A percentile compares a stretch with the other conserved stretches of the same genome.
These are phyloP conservation scores for Morpho deidamia DNA, from an alignment of 2,888 invertebrate genomes.

Conservation along the genomic window DNA sequence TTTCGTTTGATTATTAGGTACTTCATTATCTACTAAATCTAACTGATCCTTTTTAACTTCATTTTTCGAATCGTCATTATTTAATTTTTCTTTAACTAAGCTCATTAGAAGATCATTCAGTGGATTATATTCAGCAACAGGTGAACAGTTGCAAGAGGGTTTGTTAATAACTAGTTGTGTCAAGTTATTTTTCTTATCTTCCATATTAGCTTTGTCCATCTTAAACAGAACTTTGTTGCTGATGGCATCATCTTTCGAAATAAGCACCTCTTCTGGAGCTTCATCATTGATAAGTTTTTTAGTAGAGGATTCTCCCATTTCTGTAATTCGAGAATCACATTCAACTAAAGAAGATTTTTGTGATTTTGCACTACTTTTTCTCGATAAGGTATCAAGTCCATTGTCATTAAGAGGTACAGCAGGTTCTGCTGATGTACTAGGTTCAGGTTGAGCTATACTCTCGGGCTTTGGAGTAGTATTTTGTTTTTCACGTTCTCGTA, in stretches of 20 bases:
- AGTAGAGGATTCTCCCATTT: slow-evolving; percentile 54
- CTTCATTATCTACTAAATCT: slow-evolving; percentile 72
- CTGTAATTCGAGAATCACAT: slow-evolving; percentile 40
- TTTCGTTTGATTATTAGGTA: slow-evolving; percentile 85
- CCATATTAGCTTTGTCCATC: slow-evolving; percentile 52
- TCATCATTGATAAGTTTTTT: slow-evolving; percentile 65
- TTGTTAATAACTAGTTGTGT: slow-evolving; percentile 63
- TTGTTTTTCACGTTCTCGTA: slow-evolving; percentile 87
- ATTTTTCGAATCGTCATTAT: slow-evolving; percentile 82
- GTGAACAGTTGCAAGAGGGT: slow-evolving; percentile 67
- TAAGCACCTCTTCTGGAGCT: slow-evolving; percentile 49
- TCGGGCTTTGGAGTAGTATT: slow-evolving; percentile 49
- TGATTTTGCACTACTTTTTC: slow-evolving; percentile 77
- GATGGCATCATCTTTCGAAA: slow-evolving; percentile 70
- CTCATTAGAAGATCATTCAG: slow-evolving; percentile 72
- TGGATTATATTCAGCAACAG: slow-evolving; percentile 65
- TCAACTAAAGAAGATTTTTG: slow-evolving; percentile 70
- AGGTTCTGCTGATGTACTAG: slow-evolving; percentile 50
- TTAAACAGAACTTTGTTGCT: slow-evolving; percentile 69
- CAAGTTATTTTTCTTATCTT: slow-evolving; percentile 66
- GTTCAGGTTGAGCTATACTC: slow-evolving; percentile 40
- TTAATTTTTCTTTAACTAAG: slow-evolving; percentile 71
- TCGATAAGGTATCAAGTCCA: slow-evolving; percentile 55
- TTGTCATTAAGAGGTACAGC: slow-evolving; percentile 35
- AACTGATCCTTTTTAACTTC: slow-evolving; percentile 77